Evolutionary conservation across 2,888 invertebrate genomes (phyloP).

Genomic region (Caenorhabditis sp.): DNA sequence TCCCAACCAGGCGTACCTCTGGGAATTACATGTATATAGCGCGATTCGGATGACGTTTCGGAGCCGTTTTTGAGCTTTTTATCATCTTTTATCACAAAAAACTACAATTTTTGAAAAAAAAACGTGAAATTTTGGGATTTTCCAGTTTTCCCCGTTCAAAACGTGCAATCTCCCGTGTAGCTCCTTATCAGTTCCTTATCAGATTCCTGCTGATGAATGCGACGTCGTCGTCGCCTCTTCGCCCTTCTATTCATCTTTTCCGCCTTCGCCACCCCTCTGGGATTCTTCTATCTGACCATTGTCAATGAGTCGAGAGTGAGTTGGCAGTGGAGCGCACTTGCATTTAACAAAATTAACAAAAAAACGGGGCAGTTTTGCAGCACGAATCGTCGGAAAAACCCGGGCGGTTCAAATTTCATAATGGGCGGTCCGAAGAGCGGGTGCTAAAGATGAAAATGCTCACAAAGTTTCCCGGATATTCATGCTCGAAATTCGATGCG

Average conservation of each 20-base stretch:
- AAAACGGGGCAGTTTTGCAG: not conserved
- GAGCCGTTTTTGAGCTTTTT: no score
- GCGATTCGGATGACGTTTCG: no score
- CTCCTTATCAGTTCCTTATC: no score
- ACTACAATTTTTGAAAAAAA: no score
- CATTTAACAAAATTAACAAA: constrained; percentile 2
- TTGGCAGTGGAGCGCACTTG: constrained; percentile 1
- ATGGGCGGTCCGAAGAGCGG: not conserved
- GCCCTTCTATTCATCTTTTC: constrained; percentile 36
- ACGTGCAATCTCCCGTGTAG: no score
- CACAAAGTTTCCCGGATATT: not conserved
- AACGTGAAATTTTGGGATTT: no score
- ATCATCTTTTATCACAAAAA: no score
- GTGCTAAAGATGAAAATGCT: no score
- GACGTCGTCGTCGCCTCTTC: constrained; percentile 42
- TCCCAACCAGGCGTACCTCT: constrained; percentile 28
- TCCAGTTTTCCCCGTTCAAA: no score
- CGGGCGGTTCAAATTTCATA: not conserved
- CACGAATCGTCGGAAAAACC: not conserved
- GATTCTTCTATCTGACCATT: constrained; percentile 44
- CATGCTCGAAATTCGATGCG: constrained; percentile 19
- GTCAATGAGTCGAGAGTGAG: constrained; percentile 28
- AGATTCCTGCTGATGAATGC: constrained; percentile 29
- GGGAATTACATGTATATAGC: constrained; percentile 51
- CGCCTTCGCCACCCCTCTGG: constrained; percentile 38